Percentiles rank a stretch among this genome's conserved stretches.
Evolutionary conservation across 2,113 vertebrate species (phyloP).

Genomic region (Zingel zingel): DNA sequence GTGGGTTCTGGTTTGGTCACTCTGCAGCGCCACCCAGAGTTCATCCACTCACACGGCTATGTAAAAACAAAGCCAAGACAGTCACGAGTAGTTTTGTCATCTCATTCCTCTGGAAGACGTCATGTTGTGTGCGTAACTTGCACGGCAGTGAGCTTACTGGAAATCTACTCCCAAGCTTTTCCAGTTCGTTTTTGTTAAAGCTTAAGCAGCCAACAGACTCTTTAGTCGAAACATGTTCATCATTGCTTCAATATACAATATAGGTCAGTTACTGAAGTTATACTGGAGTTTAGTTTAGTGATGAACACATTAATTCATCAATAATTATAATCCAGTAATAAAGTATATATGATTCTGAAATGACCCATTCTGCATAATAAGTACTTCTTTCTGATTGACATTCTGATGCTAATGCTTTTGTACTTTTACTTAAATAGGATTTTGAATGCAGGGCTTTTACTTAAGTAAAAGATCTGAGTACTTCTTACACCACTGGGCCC

Average conservation of each 20-base stretch:
- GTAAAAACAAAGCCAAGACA: not conserved
- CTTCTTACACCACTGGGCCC: too few species aligned
- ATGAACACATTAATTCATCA: too few species aligned
- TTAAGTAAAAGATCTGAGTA: too few species aligned
- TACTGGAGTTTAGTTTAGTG: too few species aligned
- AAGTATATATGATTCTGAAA: too few species aligned
- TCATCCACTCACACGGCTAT: not conserved
- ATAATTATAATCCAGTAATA: too few species aligned
- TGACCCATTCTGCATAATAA: too few species aligned
- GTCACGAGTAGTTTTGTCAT: constrained; percentile 20
- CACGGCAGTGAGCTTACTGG: constrained; percentile 10
- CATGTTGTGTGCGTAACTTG: not conserved
- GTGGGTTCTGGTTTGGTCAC: not conserved
- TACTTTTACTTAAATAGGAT: too few species aligned
- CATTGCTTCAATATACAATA: too few species aligned
- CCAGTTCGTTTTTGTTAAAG: not conserved
- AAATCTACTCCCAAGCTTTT: not conserved
- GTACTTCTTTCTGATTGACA: too few species aligned
- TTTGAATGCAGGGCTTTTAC: too few species aligned
- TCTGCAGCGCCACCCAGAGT: constrained; percentile 24
- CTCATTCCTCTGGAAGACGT: not conserved
- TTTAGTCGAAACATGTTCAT: not conserved
- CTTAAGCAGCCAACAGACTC: not conserved
- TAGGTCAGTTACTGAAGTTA: not conserved
- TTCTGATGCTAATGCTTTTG: too few species aligned